Percentiles rank a stretch among this genome's conserved stretches.
These are phyloP conservation scores for Lordiphosa stackelbergi DNA, from an alignment of 1,140 invertebrate species.

Conservation along the genomic window DNA sequence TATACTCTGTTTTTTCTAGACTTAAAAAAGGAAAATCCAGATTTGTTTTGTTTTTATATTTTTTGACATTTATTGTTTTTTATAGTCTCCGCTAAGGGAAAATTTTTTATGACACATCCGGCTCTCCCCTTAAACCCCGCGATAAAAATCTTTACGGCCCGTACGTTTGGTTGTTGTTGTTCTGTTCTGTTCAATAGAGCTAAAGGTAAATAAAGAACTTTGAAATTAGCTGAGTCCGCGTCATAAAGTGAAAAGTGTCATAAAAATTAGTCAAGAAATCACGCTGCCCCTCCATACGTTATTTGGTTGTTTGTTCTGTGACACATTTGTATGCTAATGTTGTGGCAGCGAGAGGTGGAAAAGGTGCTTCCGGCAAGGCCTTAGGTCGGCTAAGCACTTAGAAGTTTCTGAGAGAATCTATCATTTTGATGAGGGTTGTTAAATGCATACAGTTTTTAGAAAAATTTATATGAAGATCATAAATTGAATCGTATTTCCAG, in stretches of 20 bases:
- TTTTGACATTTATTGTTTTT: constrained; percentile 74
- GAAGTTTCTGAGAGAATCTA: constrained; percentile 45
- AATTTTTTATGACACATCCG: constrained; percentile 58
- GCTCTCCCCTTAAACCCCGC: not conserved
- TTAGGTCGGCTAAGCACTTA: constrained; percentile 32
- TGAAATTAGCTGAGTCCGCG: constrained; percentile 44
- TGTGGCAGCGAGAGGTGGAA: constrained; percentile 25
- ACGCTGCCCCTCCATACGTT: constrained; percentile 39
- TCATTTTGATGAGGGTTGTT: constrained; percentile 46
- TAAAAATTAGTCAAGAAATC: constrained; percentile 75
- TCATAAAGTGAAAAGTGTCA: constrained; percentile 74
- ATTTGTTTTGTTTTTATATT: constrained; percentile 26
- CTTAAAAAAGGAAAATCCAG: constrained; percentile 27
- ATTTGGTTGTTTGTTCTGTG: constrained; percentile 68
- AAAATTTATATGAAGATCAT: constrained; percentile 22
- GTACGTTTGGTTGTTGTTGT: constrained; percentile 27
- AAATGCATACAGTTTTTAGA: constrained; percentile 31
- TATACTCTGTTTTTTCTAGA: constrained; percentile 37
- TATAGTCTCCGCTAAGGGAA: constrained; percentile 44
- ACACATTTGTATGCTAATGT: constrained; percentile 74
- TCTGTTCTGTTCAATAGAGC: constrained; percentile 33
- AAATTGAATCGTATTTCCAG: constrained; percentile 44
- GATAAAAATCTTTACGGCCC: constrained; percentile 64
- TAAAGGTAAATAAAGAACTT: constrained; percentile 35
- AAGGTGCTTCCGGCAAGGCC: constrained; percentile 51